These are phyloP conservation scores for Eilema sororculum DNA, from an alignment of 2,888 invertebrate genomes.

Conservation along the genomic window DNA sequence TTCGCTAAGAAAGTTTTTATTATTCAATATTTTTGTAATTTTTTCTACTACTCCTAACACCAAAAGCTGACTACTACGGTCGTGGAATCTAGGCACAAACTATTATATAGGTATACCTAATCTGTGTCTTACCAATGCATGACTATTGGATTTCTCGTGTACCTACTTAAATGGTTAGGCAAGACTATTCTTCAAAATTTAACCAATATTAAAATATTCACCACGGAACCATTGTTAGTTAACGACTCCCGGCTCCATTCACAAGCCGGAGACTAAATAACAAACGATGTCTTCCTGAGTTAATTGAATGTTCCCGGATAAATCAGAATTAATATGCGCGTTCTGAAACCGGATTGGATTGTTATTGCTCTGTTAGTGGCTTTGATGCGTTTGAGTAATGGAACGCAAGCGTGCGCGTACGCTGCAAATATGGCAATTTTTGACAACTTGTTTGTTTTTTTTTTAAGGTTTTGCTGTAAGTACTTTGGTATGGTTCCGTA, in stretches of 20 bases:
- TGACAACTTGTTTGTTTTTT: slow-evolving; percentile 17
- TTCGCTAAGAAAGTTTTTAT: too few relatives aligned
- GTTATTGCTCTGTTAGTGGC: slow-evolving; percentile 68
- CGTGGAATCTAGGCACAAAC: too few relatives aligned
- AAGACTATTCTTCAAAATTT: too few relatives aligned
- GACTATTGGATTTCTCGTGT: too few relatives aligned
- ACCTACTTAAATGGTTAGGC: too few relatives aligned
- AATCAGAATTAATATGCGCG: slow-evolving; percentile 72
- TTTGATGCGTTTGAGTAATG: slow-evolving; percentile 64
- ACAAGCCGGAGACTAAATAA: slow-evolving; percentile 56
- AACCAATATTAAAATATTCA: neutral
- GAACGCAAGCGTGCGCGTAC: slow-evolving; percentile 46
- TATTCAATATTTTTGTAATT: too few relatives aligned
- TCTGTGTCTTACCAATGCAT: too few relatives aligned
- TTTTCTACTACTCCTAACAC: too few relatives aligned
- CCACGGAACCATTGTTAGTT: slow-evolving; percentile 36
- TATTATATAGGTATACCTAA: too few relatives aligned
- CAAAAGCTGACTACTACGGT: too few relatives aligned
- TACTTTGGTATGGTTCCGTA: neutral
- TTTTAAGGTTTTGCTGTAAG: neutral
- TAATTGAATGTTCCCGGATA: slow-evolving; percentile 77
- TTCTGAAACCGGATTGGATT: slow-evolving; percentile 62
- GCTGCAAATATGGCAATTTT: slow-evolving; percentile 48
- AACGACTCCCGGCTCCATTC: slow-evolving; percentile 42
- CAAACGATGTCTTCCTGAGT: slow-evolving; percentile 65